Base-by-base conservation (phyloP, 2,113 vertebrate genomes). In the Pipra filicauda region DNA sequence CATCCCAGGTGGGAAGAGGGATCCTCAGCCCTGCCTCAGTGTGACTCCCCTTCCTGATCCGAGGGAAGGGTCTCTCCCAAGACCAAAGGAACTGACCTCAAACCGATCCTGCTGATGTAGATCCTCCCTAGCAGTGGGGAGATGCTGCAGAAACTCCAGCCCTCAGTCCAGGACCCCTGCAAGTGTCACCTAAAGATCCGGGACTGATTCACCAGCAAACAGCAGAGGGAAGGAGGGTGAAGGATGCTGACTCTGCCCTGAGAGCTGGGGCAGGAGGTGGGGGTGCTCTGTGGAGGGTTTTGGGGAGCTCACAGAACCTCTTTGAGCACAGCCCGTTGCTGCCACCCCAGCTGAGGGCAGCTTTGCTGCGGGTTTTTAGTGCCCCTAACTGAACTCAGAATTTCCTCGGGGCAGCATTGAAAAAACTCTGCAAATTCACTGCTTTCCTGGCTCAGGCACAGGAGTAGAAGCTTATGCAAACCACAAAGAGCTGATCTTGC, bases 151-250 rank as follows among this genome's bases (percentile, higher is more conserved):
- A 39, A 72, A 11, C 33, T 54, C 81, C 35, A 55, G 20, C 20
- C 28, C 30, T 51, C 0, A 0, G 7, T 13, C 41, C 24, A 18
- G 27, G 33, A 44, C 23, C 70, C 3, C 0, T 26, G 26, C 12
- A 78, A 57, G 41, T 11, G 10, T 66, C n/a, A 31, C 26, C 59
- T 33, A 15, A 52, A 0, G 13, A 70, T 39, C 51, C 33, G 9
- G 51, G 57, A 65, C 20, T 0, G 0, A 31, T 82, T 66, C 23
- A 37, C 41, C 66, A 81, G 33, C 39, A 48, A 54, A 23, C 1
- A 61, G 61, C 16, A 21, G 30, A 1, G 7, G 31, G 16, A 65
- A 55, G 49, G 27, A 66, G 18, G 3, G 28, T 55, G 69, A 73
- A 58, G 0, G 30, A 39, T 67, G 62, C 51, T 75, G 79, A 6